Evolutionary conservation across 2,888 invertebrate species (phyloP).

Genomic region (Ectropis crepuscularia): DNA sequence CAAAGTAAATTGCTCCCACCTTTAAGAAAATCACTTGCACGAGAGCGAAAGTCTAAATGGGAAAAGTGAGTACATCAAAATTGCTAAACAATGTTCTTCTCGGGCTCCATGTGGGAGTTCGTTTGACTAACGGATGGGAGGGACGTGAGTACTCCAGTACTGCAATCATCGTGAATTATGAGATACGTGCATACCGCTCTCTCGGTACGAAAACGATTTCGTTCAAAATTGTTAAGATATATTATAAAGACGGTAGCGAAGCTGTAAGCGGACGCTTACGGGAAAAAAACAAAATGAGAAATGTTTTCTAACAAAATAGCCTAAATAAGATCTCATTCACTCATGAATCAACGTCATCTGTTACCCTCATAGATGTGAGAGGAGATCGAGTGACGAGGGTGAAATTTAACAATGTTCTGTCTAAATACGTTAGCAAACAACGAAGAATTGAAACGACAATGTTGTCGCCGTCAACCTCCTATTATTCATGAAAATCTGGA

Average conservation of each 20-base stretch:
- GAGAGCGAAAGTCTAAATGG: constrained; percentile 36
- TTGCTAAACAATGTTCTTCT: constrained; percentile 34
- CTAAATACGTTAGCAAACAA: not conserved
- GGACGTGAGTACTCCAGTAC: constrained; percentile 28
- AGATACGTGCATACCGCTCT: constrained; percentile 34
- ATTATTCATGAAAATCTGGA: constrained; percentile 69
- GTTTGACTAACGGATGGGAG: constrained; percentile 25
- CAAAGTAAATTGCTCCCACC: constrained; percentile 24
- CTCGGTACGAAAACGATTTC: not conserved
- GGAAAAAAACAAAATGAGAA: not conserved
- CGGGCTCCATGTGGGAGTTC: constrained; percentile 21
- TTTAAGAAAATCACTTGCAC: constrained; percentile 26
- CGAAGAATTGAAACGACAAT: constrained; percentile 29
- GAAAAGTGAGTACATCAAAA: constrained; percentile 34
- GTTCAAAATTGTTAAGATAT: not conserved
- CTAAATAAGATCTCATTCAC: not conserved
- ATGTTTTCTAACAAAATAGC: not conserved
- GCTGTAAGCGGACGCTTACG: not conserved
- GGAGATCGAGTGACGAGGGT: not conserved
- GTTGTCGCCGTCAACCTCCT: constrained; percentile 42
- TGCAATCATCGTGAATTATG: constrained; percentile 40
- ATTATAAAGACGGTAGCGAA: too few relatives aligned
- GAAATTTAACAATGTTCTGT: not conserved
- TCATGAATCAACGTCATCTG: not conserved
- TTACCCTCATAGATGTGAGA: not conserved